phyloP scores from a whole-genome alignment of 1,140 invertebrate genomes.

The Panonychus citri region DNA sequence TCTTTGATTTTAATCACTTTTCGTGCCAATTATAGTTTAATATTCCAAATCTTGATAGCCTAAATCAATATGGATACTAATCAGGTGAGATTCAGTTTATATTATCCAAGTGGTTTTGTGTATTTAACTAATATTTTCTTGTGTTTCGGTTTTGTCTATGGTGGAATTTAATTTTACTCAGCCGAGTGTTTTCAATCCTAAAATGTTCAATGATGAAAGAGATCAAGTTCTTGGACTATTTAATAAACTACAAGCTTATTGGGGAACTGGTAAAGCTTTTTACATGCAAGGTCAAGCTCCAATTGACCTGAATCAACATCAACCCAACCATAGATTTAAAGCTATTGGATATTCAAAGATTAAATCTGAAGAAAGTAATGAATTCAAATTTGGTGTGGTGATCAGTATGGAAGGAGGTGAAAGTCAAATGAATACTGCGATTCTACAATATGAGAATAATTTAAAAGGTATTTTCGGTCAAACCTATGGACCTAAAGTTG shows the following conservation, averaged over 20 bases:
- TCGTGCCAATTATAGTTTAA: too few relatives aligned
- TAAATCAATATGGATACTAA: too few relatives aligned
- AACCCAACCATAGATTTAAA: constrained; percentile 10
- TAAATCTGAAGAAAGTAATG: neutral
- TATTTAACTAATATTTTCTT: too few relatives aligned
- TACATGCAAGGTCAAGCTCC: constrained; percentile 38
- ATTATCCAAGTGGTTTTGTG: too few relatives aligned
- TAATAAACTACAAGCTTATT: constrained; percentile 35
- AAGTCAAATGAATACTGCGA: constrained; percentile 3
- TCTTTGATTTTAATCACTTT: too few relatives aligned
- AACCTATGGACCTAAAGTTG: constrained; percentile 9
- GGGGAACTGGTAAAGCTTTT: constrained; percentile 60
- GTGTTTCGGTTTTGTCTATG: too few relatives aligned
- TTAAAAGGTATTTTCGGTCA: constrained; percentile 7
- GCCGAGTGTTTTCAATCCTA: constrained; percentile 5
- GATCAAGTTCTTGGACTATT: constrained; percentile 15
- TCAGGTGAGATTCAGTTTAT: too few relatives aligned
- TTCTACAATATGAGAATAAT: constrained; percentile 10
- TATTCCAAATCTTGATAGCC: too few relatives aligned
- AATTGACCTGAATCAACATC: constrained; percentile 39
- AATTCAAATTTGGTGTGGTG: constrained; percentile 7
- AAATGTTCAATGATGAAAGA: constrained; percentile 14
- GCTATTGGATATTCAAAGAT: constrained; percentile 8
- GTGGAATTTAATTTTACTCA: neutral
- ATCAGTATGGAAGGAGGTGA: constrained; percentile 5